phyloP scores from a whole-genome alignment of 2,797 vertebrate species.

The Lepilemur septentrionalis region DNA sequence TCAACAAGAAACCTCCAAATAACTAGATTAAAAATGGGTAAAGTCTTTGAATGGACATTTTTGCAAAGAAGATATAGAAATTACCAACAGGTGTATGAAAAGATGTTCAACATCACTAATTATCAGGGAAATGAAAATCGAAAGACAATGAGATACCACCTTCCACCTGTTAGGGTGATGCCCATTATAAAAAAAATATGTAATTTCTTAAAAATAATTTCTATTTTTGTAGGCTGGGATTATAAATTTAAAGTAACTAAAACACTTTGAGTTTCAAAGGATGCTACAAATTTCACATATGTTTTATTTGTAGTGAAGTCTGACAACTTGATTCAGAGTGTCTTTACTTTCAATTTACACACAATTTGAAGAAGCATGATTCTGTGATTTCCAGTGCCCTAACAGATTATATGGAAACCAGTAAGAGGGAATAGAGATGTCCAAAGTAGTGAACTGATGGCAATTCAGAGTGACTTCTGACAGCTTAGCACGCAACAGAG shows the following conservation, averaged over 20 bases:
- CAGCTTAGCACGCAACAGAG: not conserved
- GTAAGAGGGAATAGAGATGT: not conserved
- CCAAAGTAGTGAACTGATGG: not conserved
- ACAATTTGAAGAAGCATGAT: not conserved
- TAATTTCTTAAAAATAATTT: not conserved
- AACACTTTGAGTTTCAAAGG: not conserved
- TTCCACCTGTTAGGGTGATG: not conserved
- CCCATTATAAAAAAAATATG: not conserved
- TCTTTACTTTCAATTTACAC: not conserved
- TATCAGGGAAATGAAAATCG: not conserved
- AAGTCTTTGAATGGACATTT: not conserved
- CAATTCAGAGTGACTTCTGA: not conserved
- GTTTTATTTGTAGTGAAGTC: not conserved
- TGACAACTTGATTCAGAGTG: not conserved
- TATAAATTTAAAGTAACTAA: slow-evolving; percentile 18
- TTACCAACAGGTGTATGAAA: not conserved
- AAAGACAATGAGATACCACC: not conserved
- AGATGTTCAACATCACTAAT: not conserved
- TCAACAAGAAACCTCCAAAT: not conserved
- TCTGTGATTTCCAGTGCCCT: not conserved
- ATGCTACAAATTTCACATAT: not conserved
- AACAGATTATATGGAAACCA: not conserved
- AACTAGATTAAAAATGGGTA: not conserved
- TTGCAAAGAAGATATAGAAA: not conserved
- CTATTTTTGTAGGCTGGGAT: not conserved